Base-by-base conservation (phyloP, 2,113 vertebrate species). In the Dryoscopus gambensis region DNA sequence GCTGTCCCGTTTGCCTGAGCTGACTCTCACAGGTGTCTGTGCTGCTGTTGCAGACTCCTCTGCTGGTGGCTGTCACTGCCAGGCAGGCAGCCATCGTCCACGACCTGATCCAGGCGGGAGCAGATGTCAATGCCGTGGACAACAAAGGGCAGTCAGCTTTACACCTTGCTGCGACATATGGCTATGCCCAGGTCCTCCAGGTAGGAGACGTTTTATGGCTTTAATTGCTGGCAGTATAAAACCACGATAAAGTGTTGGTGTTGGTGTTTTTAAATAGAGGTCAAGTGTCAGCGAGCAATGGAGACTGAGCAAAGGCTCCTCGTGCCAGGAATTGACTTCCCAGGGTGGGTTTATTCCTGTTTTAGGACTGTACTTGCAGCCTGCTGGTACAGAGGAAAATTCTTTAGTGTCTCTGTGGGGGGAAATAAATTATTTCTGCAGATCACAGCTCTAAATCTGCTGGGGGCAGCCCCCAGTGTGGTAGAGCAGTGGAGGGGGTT, bases 31-130 rank as follows among this genome's bases (percentile, higher is more conserved):
- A 18, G 71, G 7, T 59, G 3, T 44, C 30, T 85, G 53, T 96
- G 56, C 42, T 93, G 77, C 68, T 64, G 4, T 92, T 97, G 31
- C 94, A 97, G 97, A 97, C 96, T 22, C 95, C 97, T 39, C 93
- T 97, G 63, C 93, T 97, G 96, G 96, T 97, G 75, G 97, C 97
- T 10, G 97, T 98, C 87, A 95, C 96, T 7, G 95, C 97, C 88
- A 94, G 93, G 69, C 97, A 98, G 33, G 70, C 94, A 13, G 93
- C 84, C 19, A 97, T 97, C 13, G 96, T 97, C n/a, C 86, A 85
- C 33, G 97, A 97, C 89, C 93, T 98, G 47, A 92, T 97, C 89
- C 95, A 75, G 90, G 42, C 96, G 24, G 97, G 97, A 60, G 96
- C 97, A 11, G 97, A 97, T 21, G 42, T 97, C 82, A 97, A 84